These are phyloP conservation scores for Naso thynnoides DNA, from an alignment of 2,797 vertebrate species.

Conservation along the genomic window DNA sequence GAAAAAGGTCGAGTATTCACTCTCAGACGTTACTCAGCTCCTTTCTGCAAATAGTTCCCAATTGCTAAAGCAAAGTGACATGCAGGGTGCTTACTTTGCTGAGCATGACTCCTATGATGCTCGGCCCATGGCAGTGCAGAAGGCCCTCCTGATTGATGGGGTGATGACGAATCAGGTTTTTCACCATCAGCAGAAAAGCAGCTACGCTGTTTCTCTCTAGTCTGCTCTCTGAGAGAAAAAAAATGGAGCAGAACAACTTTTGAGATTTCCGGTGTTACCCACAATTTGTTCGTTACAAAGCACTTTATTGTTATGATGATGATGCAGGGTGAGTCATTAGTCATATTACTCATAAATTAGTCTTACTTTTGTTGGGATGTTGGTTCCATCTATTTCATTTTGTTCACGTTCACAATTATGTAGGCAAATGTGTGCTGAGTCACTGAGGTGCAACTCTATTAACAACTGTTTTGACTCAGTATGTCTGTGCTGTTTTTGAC, in stretches of 20 bases:
- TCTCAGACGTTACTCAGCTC: constrained; percentile 52
- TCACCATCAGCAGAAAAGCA: constrained; percentile 95
- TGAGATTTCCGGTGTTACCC: constrained; percentile 56
- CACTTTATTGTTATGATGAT: constrained; percentile 36
- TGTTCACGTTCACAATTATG: neutral
- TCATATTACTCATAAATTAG: constrained; percentile 6
- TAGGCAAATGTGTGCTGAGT: neutral
- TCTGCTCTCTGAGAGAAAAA: constrained; percentile 86
- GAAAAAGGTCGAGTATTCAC: constrained; percentile 57
- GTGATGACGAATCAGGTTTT: constrained; percentile 92
- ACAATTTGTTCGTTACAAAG: constrained; percentile 44
- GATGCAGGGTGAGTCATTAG: constrained; percentile 52
- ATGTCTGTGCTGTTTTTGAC: neutral
- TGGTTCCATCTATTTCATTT: constrained; percentile 17
- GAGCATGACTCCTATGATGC: constrained; percentile 92
- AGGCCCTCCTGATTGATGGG: constrained; percentile 94
- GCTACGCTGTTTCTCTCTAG: constrained; percentile 93
- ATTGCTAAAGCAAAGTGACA: neutral
- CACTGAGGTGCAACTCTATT: neutral
- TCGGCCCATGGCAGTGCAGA: constrained; percentile 92
- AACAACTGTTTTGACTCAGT: constrained; percentile 7
- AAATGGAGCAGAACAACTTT: constrained; percentile 45
- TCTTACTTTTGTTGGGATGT: neutral
- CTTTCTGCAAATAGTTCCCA: constrained; percentile 24
- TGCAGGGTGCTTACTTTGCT: constrained; percentile 87